phyloP scores from a whole-genome alignment of 2,888 invertebrate species.

The Heliconius hortense region DNA sequence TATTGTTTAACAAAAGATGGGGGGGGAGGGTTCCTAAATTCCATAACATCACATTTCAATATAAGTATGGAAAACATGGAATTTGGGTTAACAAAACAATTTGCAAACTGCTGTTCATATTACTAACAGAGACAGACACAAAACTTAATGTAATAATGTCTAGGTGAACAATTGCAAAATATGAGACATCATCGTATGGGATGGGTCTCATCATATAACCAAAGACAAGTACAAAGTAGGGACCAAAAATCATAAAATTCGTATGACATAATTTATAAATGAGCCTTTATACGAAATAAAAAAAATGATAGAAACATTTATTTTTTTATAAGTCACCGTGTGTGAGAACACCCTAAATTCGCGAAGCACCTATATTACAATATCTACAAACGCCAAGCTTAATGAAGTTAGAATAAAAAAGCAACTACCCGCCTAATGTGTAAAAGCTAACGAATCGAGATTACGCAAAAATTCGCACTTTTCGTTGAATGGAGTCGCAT shows the following conservation, averaged over 20 bases:
- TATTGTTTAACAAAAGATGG: too few relatives aligned
- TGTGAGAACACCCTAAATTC: constrained; percentile 25
- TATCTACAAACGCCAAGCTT: constrained; percentile 74
- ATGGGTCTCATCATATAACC: background rate
- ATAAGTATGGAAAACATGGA: too few relatives aligned
- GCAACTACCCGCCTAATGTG: constrained; percentile 58
- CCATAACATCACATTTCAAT: too few relatives aligned
- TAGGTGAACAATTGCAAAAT: background rate
- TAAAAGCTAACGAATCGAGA: constrained; percentile 69
- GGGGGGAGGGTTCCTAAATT: too few relatives aligned
- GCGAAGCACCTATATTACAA: constrained; percentile 49
- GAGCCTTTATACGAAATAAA: background rate
- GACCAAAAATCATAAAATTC: too few relatives aligned
- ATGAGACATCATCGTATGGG: background rate
- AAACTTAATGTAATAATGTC: too few relatives aligned
- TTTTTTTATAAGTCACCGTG: constrained; percentile 25
- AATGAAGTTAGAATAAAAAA: constrained; percentile 50
- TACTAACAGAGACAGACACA: too few relatives aligned
- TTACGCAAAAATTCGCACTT: constrained; percentile 51
- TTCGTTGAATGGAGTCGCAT: constrained; percentile 18
- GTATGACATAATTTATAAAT: too few relatives aligned
- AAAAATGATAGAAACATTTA: background rate
- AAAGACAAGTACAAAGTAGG: too few relatives aligned
- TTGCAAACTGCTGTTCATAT: too few relatives aligned
- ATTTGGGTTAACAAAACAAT: too few relatives aligned